Base-by-base conservation (phyloP, 1,140 invertebrate species). In the Heliconius hewitsoni region DNA sequence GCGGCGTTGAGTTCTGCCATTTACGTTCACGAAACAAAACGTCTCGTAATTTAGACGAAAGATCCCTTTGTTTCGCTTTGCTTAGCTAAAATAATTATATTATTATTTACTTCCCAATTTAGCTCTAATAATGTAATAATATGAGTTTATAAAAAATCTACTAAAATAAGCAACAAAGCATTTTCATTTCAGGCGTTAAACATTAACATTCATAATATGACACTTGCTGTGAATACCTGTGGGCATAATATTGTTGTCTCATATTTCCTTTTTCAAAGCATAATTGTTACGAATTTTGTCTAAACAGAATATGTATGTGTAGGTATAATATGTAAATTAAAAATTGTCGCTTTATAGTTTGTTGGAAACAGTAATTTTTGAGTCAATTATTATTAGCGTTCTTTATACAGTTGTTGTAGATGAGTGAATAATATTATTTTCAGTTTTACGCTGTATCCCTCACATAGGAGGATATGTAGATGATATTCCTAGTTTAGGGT, bases 201-300 rank as follows among this genome's bases (percentile, higher is more conserved):
- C 27, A 23, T 57, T 57, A 55, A 57, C n/a, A 57, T 57, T 57
- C n/a, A 57, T 57, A 23, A 57, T 23, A 6, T 57, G 55, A 57
- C 55, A 57, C 55, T 23, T 57, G 55, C 23, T 6, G n/a, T 8
- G 55, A 57, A 57, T 57, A 57, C 55, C n/a, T 23, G 18, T 23
- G 55, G 55, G 55, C 55, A 57, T 57, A 8, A 8, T 8, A 57
- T 57, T 57, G 23, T 57, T 57, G 55, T 23, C 30, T 42, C 16
- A 71, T 79, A 74, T 78, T 74, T 74, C 74, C 77, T 27, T 74
- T 74, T 9, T 39, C 57, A 60, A 42, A 37, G 52, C 73, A 71
- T 74, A 74, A 79, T 79, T 73, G 60, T 74, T 37, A 79, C 77
- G 52, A 78, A 78, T 74, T 78, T 42, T 78, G 72, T 70, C 74